These are phyloP conservation scores for Stichodactyla mertensii DNA, from an alignment of 64 coral and sea anemone genomes.

Conservation along the genomic window DNA sequence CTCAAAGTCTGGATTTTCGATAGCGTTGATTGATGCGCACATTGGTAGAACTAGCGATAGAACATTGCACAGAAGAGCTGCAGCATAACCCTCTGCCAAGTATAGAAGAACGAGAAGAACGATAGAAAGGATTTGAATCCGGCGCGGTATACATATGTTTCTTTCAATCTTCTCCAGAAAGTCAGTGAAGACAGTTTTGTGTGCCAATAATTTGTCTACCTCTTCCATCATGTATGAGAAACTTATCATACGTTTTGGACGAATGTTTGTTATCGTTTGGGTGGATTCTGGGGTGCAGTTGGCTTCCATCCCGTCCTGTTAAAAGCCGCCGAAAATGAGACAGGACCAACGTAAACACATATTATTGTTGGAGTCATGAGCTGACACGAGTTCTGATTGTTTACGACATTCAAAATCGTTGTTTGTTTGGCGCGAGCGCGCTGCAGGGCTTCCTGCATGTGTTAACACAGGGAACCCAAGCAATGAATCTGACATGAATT, in stretches of 20 bases:
- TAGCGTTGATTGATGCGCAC: constrained; percentile 85
- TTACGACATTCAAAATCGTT: neutral
- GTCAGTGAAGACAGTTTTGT: constrained; percentile 67
- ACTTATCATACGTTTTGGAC: neutral
- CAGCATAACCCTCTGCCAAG: constrained; percentile 74
- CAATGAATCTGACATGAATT: no score
- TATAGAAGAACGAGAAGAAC: constrained; percentile 73
- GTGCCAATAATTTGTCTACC: constrained; percentile 26
- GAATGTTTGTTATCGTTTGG: neutral
- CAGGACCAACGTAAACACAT: neutral
- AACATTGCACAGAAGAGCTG: constrained; percentile 71
- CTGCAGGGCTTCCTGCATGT: neutral
- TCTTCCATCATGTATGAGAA: constrained; percentile 21
- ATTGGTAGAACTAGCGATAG: constrained; percentile 76
- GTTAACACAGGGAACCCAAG: no score
- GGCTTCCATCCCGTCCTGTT: neutral
- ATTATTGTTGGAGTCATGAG: neutral
- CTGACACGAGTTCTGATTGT: neutral
- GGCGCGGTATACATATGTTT: constrained; percentile 54
- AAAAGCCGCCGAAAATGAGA: neutral
- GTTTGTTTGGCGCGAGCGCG: neutral
- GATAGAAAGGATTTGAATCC: constrained; percentile 44
- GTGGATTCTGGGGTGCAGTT: neutral
- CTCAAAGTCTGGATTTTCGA: constrained; percentile 55
- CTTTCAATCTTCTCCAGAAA: constrained; percentile 70